Percentiles rank a stretch among this genome's conserved stretches.
Evolutionary conservation across 2,113 vertebrate genomes (phyloP).

Genomic region (Cettia cetti): DNA sequence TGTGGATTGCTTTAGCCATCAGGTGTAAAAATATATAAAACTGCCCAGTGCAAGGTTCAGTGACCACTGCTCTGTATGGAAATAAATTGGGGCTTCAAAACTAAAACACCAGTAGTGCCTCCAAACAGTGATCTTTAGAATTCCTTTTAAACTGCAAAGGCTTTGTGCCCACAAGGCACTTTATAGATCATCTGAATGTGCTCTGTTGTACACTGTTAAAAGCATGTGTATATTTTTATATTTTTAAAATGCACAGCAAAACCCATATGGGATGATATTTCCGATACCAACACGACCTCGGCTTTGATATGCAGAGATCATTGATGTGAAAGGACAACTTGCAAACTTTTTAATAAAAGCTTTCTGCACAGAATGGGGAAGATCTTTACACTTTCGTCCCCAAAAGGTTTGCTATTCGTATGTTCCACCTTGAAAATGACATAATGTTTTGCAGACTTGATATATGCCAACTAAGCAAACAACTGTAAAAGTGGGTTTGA

Average conservation of each 20-base stretch:
- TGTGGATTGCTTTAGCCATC: background rate
- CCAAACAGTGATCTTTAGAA: background rate
- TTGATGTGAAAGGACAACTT: conserved; percentile 64
- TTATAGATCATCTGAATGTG: conserved; percentile 41
- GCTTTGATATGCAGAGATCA: conserved; percentile 61
- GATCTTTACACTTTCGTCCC: conserved; percentile 54
- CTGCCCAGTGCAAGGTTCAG: background rate
- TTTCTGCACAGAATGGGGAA: conserved; percentile 63
- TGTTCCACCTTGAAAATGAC: conserved; percentile 50
- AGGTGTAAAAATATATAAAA: background rate
- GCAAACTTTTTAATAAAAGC: conserved; percentile 58
- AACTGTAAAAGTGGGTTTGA: background rate
- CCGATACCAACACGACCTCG: conserved; percentile 51
- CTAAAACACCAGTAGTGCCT: background rate
- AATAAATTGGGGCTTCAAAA: background rate
- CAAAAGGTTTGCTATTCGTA: conserved; percentile 57
- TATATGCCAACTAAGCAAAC: background rate
- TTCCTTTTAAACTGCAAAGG: background rate
- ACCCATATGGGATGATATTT: conserved; percentile 59
- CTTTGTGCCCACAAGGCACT: conserved; percentile 13
- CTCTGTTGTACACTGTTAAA: conserved; percentile 52
- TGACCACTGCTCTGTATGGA: background rate
- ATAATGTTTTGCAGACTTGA: conserved; percentile 35
- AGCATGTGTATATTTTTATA: conserved; percentile 61
- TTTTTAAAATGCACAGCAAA: conserved; percentile 65